These are phyloP conservation scores for Sparus aurata DNA, from an alignment of 2,797 vertebrate species.

Conservation along the genomic window DNA sequence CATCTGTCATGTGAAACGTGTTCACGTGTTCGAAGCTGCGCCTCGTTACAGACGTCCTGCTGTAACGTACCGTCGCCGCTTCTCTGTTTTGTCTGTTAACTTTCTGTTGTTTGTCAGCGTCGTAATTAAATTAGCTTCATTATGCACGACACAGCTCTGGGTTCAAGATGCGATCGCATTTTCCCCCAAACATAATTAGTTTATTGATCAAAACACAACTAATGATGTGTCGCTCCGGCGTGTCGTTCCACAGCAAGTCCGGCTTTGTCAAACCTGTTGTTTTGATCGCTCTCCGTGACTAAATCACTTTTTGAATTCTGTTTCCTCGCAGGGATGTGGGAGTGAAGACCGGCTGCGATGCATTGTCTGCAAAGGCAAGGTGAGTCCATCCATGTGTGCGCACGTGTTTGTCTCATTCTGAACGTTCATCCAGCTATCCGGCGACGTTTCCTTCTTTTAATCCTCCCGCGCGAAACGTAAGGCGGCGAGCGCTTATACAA, in stretches of 20 bases:
- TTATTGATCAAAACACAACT: conserved; percentile 64
- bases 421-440: conserved; percentile 35
- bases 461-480: conserved; percentile 69
- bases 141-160: conserved; percentile 45
- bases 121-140: conserved; percentile 61
- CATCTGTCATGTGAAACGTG: conserved; percentile 22
- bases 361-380: conserved; percentile 79
- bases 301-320: conserved; percentile 49
- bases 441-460: conserved; percentile 70
- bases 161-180: conserved; percentile 40
- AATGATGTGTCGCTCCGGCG: conserved; percentile 37
- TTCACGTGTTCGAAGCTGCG: conserved; percentile 6
- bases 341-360: conserved; percentile 68
- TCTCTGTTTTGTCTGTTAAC: no score
- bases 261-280: conserved; percentile 29
- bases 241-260: conserved; percentile 16
- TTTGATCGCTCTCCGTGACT: conserved; percentile 33
- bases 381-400: conserved; percentile 66
- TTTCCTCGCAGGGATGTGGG: conserved; percentile 75
- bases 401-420: conserved; percentile 32
- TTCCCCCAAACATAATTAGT: conserved; percentile 60
- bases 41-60: conserved; percentile 4
- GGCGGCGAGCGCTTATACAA: conserved; percentile 71
- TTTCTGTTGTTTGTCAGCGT: conserved; percentile 8
- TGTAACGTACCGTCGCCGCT: not conserved